Conservation (phyloP, 2,113 vertebrate species). For the Gasterosteus nipponicus region DNA sequence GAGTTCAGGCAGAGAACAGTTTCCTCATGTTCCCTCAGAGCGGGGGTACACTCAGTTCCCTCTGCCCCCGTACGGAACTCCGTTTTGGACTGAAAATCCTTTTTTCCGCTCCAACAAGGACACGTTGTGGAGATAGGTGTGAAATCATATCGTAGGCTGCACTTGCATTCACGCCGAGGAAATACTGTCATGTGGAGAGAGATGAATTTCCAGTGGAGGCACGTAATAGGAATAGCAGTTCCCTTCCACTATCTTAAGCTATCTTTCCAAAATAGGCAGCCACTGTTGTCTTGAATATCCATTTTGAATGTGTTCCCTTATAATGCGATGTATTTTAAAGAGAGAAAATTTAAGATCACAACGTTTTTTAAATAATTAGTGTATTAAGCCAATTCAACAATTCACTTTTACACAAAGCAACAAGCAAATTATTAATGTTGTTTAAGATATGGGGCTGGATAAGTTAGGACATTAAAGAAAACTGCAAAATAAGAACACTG, state of each 20-base stretch:
- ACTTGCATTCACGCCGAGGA: not conserved
- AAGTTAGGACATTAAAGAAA: slow-evolving; percentile 1
- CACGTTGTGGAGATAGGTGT: slow-evolving; percentile 4
- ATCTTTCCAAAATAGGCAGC: not conserved
- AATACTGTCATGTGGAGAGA: not conserved
- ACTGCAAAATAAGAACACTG: slow-evolving; percentile 3
- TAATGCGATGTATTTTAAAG: not conserved
- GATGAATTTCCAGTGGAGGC: not conserved
- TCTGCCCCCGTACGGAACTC: slow-evolving; percentile 11
- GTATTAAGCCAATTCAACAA: not conserved
- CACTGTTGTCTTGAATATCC: not conserved
- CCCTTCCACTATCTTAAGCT: not conserved
- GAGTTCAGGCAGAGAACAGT: slow-evolving; percentile 40
- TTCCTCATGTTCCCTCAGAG: slow-evolving; percentile 23
- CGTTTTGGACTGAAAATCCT: slow-evolving; percentile 14
- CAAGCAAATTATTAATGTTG: not conserved
- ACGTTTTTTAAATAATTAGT: not conserved
- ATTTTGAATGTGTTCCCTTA: not conserved
- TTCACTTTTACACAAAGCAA: not conserved
- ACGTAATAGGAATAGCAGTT: not conserved
- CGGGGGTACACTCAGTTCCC: not conserved
- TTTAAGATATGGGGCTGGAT: not conserved
- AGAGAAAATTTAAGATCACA: slow-evolving; percentile 5
- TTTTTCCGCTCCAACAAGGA: not conserved
- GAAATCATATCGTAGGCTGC: slow-evolving; percentile 9